Evolutionary conservation across 1,140 invertebrate genomes (phyloP).

Genomic region (Dreissena rostriformis): DNA sequence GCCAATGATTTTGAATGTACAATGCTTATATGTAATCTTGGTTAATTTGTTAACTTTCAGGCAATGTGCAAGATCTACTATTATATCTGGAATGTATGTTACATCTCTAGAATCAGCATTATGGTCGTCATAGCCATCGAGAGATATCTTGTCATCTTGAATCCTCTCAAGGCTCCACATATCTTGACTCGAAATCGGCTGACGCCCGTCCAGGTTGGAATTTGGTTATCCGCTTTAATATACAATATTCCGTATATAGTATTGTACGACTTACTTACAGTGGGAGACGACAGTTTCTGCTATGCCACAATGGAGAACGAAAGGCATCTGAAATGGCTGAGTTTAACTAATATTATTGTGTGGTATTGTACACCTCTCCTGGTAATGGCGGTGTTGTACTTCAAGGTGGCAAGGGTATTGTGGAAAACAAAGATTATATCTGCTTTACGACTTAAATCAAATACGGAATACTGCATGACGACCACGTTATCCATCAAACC

Average conservation of each 20-base stretch:
- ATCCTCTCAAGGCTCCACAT: slow-evolving; percentile 85
- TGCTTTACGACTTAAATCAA: slow-evolving; percentile 35
- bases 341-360: slow-evolving; percentile 68
- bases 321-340: slow-evolving; percentile 57
- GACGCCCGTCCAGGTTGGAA: slow-evolving; percentile 58
- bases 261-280: slow-evolving; percentile 63
- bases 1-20: too few relatives aligned
- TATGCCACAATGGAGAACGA: slow-evolving; percentile 55
- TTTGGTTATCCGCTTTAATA: slow-evolving; percentile 68
- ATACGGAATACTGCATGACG: too few relatives aligned
- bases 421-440: slow-evolving; percentile 75
- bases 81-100: slow-evolving; percentile 75
- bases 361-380: slow-evolving; percentile 91
- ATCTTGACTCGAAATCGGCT: slow-evolving; percentile 66
- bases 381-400: slow-evolving; percentile 92
- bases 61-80: slow-evolving; percentile 79
- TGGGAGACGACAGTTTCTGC: slow-evolving; percentile 49
- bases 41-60: slow-evolving; percentile 69
- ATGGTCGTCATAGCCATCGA: slow-evolving; percentile 87
- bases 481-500: too few relatives aligned
- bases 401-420: slow-evolving; percentile 86
- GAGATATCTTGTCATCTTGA: slow-evolving; percentile 89
- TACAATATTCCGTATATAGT: slow-evolving; percentile 71
- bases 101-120: slow-evolving; percentile 75
- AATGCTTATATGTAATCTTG: too few relatives aligned